A percentile compares a stretch with the other conserved stretches of the same genome.
phyloP scores from a whole-genome alignment of 2,113 vertebrate genomes.

The Malurus melanocephalus region DNA sequence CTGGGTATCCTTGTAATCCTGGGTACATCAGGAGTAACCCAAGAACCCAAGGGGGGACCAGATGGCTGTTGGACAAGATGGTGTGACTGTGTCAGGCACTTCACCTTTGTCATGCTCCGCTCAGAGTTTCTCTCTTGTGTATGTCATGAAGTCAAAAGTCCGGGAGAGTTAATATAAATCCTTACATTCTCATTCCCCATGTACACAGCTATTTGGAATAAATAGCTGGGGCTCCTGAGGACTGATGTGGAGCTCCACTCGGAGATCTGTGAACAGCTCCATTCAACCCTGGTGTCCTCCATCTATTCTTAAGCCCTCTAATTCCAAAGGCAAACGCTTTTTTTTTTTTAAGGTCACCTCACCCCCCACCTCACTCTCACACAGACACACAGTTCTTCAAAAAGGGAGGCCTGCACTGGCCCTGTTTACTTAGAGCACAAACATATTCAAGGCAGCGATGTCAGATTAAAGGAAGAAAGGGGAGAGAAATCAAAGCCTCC shows the following conservation, averaged over 20 bases:
- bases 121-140: slow-evolving; percentile 36
- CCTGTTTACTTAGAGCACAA: slow-evolving; percentile 86
- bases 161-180: slow-evolving; percentile 72
- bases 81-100: background rate
- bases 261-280: slow-evolving; percentile 52
- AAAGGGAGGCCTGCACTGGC: slow-evolving; percentile 67
- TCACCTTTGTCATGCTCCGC: background rate
- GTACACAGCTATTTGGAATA: slow-evolving; percentile 39
- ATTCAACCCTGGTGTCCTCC: slow-evolving; percentile 64
- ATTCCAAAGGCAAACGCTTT: slow-evolving; percentile 77
- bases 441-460: slow-evolving; percentile 80
- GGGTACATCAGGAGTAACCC: background rate
- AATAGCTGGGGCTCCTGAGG: slow-evolving; percentile 39
- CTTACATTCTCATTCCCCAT: slow-evolving; percentile 64
- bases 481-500: slow-evolving; percentile 80
- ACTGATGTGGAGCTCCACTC: slow-evolving; percentile 12
- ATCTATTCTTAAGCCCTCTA: slow-evolving; percentile 75
- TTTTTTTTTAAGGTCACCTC: slow-evolving; percentile 72
- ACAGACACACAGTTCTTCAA: slow-evolving; percentile 66
- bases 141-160: slow-evolving; percentile 52
- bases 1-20: background rate
- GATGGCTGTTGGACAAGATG: background rate
- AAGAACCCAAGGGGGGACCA: background rate
- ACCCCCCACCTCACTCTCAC: slow-evolving; percentile 30
- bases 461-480: slow-evolving; percentile 87